These are phyloP conservation scores for Poecilobothrus nobilitatus DNA, from an alignment of 2,888 invertebrate species.

Conservation along the genomic window DNA sequence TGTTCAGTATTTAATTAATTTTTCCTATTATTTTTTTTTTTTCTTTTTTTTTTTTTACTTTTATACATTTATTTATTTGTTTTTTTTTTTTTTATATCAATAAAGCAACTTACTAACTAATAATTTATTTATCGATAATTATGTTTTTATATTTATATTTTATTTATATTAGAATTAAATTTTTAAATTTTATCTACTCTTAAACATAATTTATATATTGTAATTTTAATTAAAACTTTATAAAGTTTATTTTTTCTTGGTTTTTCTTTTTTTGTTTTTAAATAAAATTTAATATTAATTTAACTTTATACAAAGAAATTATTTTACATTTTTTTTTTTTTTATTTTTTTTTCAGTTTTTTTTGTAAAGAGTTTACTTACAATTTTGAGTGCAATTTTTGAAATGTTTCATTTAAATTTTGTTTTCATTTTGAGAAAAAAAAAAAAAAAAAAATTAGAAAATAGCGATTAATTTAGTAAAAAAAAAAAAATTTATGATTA, in stretches of 20 bases:
- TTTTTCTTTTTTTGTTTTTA: slow-evolving; percentile 14
- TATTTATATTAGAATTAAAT: slow-evolving; percentile 10
- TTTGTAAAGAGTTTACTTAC: slow-evolving; percentile 18
- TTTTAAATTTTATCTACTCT: slow-evolving; percentile 14
- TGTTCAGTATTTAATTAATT: slow-evolving; percentile 6
- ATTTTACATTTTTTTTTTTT: not conserved
- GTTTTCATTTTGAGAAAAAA: slow-evolving; percentile 9
- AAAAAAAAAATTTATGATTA: not conserved
- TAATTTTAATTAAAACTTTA: slow-evolving; percentile 23
- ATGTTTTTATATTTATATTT: slow-evolving; percentile 8
- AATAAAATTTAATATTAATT: not conserved
- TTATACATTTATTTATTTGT: not conserved
- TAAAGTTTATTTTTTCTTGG: slow-evolving; percentile 19
- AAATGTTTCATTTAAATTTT: slow-evolving; percentile 8
- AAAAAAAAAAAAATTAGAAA: not conserved
- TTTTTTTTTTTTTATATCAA: not conserved
- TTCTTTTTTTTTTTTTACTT: slow-evolving; percentile 9
- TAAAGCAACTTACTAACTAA: not conserved
- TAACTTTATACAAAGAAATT: slow-evolving; percentile 4
- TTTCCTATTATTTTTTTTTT: slow-evolving; percentile 12
- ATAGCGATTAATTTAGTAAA: not conserved
- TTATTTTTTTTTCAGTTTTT: slow-evolving; percentile 20
- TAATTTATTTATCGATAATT: slow-evolving; percentile 12
- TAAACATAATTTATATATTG: slow-evolving; percentile 7
- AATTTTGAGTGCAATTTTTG: slow-evolving; percentile 19